Percentiles rank a stretch among this genome's conserved stretches.
These are phyloP conservation scores for Scortum barcoo DNA, from an alignment of 2,113 vertebrate genomes.

Conservation along the genomic window DNA sequence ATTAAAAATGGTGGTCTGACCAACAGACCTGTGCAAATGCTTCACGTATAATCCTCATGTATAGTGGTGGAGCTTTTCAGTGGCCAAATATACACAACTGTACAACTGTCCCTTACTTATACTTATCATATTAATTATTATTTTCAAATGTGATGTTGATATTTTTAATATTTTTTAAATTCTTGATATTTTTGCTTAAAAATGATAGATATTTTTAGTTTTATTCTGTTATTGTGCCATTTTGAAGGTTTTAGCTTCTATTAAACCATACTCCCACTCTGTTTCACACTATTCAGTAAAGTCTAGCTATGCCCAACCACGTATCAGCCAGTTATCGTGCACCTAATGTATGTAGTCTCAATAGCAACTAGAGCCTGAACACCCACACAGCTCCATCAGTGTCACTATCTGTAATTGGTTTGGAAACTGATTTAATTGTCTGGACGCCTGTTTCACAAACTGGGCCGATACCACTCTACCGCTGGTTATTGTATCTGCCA, in stretches of 20 bases:
- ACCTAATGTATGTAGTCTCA: constrained; percentile 24
- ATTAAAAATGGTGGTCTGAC: not conserved
- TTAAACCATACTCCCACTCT: not conserved
- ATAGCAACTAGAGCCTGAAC: constrained; percentile 16
- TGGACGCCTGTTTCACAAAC: constrained; percentile 46
- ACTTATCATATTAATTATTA: too few species aligned
- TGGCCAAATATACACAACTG: not conserved
- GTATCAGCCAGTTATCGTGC: constrained; percentile 6
- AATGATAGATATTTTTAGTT: not conserved
- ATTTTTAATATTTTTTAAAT: not conserved
- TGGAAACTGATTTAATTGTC: constrained; percentile 54
- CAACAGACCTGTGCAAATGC: not conserved
- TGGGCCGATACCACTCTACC: constrained; percentile 15
- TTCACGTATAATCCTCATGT: not conserved
- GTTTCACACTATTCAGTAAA: not conserved
- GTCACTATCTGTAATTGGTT: constrained; percentile 63
- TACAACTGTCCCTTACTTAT: too few species aligned
- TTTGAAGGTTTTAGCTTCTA: not conserved
- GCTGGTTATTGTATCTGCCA: constrained; percentile 22
- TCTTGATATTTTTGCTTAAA: not conserved
- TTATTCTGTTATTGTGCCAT: not conserved
- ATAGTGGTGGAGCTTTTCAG: not conserved
- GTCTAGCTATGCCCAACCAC: not conserved
- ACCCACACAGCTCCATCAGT: constrained; percentile 45
- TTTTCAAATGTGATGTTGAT: too few species aligned